phyloP scores from a whole-genome alignment of 2,888 invertebrate species.

The Ornithoptera priamus region DNA sequence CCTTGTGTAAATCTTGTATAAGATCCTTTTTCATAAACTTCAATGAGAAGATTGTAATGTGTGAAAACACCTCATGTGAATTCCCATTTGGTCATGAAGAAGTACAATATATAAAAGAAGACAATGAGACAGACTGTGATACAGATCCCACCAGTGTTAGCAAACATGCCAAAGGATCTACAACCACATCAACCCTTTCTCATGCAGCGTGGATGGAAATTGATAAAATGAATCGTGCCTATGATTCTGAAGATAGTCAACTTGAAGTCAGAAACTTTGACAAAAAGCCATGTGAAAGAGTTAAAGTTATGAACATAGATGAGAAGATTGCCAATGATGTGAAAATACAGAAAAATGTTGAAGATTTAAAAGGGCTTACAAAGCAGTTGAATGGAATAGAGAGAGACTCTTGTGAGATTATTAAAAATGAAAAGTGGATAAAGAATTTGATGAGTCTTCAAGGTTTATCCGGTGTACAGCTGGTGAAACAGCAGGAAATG shows the following conservation, averaged over 20 bases:
- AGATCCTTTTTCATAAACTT: conserved; percentile 53
- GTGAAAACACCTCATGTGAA: conserved; percentile 55
- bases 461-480: conserved; percentile 41
- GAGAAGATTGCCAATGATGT: conserved; percentile 28
- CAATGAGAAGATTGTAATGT: conserved; percentile 58
- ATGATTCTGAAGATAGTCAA: conserved; percentile 43
- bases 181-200: conserved; percentile 39
- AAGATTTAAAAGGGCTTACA: conserved; percentile 47
- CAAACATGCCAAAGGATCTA: conserved; percentile 22
- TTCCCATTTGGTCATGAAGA: conserved; percentile 61
- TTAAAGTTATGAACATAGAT: conserved; percentile 30
- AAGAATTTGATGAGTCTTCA: conserved; percentile 50
- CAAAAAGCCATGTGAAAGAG: conserved; percentile 25
- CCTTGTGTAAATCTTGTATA: conserved; percentile 51
- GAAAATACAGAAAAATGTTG: conserved; percentile 41
- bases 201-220: conserved; percentile 47
- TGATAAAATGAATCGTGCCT: conserved; percentile 42
- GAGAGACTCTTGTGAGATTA: conserved; percentile 33
- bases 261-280: conserved; percentile 25
- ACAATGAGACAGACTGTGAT: conserved; percentile 36
- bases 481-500: conserved; percentile 53
- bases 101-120: conserved; percentile 45
- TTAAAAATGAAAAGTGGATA: conserved; percentile 57
- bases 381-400: conserved; percentile 37
- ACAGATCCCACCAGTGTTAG: conserved; percentile 39